Conservation (phyloP, 2,797 vertebrate genomes). For the Macroramphosus scolopax region DNA sequence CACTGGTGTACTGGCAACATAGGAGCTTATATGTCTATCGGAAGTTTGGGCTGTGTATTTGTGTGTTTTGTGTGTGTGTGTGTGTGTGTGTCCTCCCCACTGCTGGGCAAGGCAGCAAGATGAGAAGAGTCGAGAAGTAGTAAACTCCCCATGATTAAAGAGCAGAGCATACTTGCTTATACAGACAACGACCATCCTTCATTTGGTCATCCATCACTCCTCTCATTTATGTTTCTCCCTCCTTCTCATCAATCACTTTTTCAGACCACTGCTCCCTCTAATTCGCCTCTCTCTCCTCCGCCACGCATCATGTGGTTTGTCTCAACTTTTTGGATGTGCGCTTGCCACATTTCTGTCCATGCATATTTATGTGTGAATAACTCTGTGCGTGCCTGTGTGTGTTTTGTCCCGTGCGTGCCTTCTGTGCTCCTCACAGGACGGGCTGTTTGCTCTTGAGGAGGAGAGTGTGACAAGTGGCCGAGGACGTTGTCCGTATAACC, state of each 20-base stretch:
- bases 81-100: slow-evolving; percentile 14
- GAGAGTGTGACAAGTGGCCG: slow-evolving; percentile 84
- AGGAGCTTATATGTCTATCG: slow-evolving; percentile 28
- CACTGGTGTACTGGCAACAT: slow-evolving; percentile 26
- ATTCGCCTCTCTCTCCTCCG: slow-evolving; percentile 2
- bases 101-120: slow-evolving; percentile 15
- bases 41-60: slow-evolving; percentile 19
- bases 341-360: not conserved
- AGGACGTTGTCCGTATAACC: slow-evolving; percentile 91
- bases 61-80: slow-evolving; percentile 7
- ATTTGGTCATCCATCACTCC: slow-evolving; percentile 55
- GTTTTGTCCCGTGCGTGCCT: not conserved
- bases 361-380: slow-evolving; percentile 7
- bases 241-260: slow-evolving; percentile 46
- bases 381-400: not conserved
- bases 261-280: slow-evolving; percentile 13
- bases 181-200: slow-evolving; percentile 19
- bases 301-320: not conserved
- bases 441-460: slow-evolving; percentile 83
- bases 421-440: slow-evolving; percentile 73
- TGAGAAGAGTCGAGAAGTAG: slow-evolving; percentile 23
- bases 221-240: slow-evolving; percentile 39
- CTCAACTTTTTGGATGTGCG: slow-evolving; percentile 9
- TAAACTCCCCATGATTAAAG: slow-evolving; percentile 27
- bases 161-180: slow-evolving; percentile 19